Evolutionary conservation across 37 sponge, comb jelly and placozoan species (phyloP).

Genomic region (Cliona cf. orientalis): DNA sequence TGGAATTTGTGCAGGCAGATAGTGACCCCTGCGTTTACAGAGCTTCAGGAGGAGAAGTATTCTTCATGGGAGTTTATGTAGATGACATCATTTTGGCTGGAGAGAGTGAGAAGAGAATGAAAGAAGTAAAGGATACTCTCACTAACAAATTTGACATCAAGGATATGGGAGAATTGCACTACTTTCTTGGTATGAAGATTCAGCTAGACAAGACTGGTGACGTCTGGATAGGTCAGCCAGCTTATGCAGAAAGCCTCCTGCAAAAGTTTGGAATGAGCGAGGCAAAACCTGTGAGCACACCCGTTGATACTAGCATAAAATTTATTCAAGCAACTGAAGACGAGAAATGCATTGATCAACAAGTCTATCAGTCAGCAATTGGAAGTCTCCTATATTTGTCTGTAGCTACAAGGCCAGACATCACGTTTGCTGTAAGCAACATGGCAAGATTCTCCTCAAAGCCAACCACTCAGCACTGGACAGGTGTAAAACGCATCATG

Average conservation of each 20-base stretch:
- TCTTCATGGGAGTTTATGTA: slow-evolving; percentile 19
- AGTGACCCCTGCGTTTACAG: slow-evolving; percentile 68
- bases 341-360: slow-evolving; percentile 27
- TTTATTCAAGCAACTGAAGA: slow-evolving; percentile 22
- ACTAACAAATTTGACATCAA: slow-evolving; percentile 42
- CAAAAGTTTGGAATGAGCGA: slow-evolving; percentile 47
- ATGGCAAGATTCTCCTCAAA: slow-evolving; percentile 41
- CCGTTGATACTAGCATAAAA: slow-evolving; percentile 49
- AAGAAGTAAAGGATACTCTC: slow-evolving; percentile 39
- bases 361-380: slow-evolving; percentile 43
- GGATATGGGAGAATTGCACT: slow-evolving; percentile 47
- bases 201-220: slow-evolving; percentile 26
- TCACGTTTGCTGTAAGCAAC: slow-evolving; percentile 33
- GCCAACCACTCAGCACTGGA: slow-evolving; percentile 36
- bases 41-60: slow-evolving; percentile 16
- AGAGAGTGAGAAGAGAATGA: slow-evolving; percentile 24
- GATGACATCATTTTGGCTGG: slow-evolving; percentile 47
- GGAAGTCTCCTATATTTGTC: slow-evolving; percentile 47
- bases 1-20: slow-evolving; percentile 45
- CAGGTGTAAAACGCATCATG: slow-evolving; percentile 32
- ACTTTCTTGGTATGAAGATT: slow-evolving; percentile 48
- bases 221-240: slow-evolving; percentile 37
- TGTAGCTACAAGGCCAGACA: slow-evolving; percentile 43
- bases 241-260: slow-evolving; percentile 22
- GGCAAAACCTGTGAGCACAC: slow-evolving; percentile 30